A percentile compares a stretch with the other conserved stretches of the same genome.
phyloP scores from a whole-genome alignment of 2,888 invertebrate genomes.

The Drosophila paramelanica region DNA sequence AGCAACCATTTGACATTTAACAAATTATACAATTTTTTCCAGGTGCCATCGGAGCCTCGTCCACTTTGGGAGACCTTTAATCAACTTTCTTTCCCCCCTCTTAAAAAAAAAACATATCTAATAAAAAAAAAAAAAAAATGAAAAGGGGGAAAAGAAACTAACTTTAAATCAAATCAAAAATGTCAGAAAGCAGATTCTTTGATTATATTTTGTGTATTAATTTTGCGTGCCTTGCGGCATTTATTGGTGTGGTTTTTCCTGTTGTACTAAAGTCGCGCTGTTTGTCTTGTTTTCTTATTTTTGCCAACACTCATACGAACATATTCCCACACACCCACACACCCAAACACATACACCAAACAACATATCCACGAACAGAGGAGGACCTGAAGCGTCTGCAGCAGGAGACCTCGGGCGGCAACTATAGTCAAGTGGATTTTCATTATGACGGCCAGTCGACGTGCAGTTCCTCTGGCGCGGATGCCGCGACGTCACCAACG shows the following conservation, averaged over 20 bases:
- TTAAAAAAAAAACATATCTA: not conserved
- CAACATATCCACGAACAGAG: conserved; percentile 87
- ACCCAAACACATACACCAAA: conserved; percentile 5
- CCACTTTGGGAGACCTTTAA: conserved; percentile 1
- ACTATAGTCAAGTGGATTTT: conserved; percentile 91
- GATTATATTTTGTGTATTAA: conserved; percentile 22
- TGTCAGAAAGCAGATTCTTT: conserved; percentile 28
- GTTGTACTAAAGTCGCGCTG: conserved; percentile 48
- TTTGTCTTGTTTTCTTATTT: conserved; percentile 76
- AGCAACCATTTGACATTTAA: conserved; percentile 43
- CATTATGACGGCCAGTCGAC: conserved; percentile 86
- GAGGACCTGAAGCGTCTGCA: conserved; percentile 95
- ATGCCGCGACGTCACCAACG: conserved; percentile 31
- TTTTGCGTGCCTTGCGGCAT: conserved; percentile 7
- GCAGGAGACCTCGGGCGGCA: conserved; percentile 87
- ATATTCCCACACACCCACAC: conserved; percentile 4
- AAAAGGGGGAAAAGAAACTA: conserved; percentile 14
- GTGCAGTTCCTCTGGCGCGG: conserved; percentile 6
- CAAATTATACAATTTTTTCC: conserved; percentile 54
- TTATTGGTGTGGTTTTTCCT: conserved; percentile 1
- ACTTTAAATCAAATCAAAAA: conserved; percentile 13
- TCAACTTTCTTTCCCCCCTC: not conserved
- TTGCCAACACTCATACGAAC: conserved; percentile 58
- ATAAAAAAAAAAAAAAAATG: too few relatives aligned
- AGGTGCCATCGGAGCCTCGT: conserved; percentile 23